These are phyloP conservation scores for Eupsittula cactorum DNA, from an alignment of 2,113 vertebrate species.

Conservation along the genomic window DNA sequence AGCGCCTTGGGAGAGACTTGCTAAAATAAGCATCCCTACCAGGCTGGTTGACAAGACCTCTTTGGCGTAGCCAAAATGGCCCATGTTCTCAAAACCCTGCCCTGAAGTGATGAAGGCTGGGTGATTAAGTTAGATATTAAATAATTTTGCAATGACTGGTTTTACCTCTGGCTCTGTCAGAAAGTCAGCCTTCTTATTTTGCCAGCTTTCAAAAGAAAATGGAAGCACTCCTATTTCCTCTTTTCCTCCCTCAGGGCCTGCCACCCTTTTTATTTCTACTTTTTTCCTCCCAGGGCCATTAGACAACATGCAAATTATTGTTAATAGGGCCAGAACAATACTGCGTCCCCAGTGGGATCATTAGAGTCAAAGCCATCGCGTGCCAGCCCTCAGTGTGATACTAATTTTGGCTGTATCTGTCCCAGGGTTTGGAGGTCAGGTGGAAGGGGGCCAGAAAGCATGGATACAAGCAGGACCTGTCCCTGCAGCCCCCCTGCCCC, in stretches of 20 bases:
- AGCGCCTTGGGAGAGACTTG: not conserved
- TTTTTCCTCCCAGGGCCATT: not conserved
- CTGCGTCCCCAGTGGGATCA: slow-evolving; percentile 42
- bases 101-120: not conserved
- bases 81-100: not conserved
- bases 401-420: slow-evolving; percentile 18
- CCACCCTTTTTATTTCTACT: slow-evolving; percentile 22
- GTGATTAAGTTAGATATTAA: slow-evolving; percentile 37
- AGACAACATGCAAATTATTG: slow-evolving; percentile 58
- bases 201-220: slow-evolving; percentile 54
- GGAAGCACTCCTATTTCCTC: slow-evolving; percentile 60
- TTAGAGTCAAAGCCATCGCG: slow-evolving; percentile 53
- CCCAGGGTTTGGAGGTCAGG: not conserved
- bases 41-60: not conserved
- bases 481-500: not conserved
- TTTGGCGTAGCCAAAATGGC: not conserved
- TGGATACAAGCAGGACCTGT: not conserved
- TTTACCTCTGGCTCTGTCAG: slow-evolving; percentile 57
- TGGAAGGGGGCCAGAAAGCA: not conserved
- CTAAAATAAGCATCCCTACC: not conserved
- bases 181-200: slow-evolving; percentile 60
- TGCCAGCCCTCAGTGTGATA: slow-evolving; percentile 56
- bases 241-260: slow-evolving; percentile 24
- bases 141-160: slow-evolving; percentile 62
- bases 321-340: slow-evolving; percentile 71